These are phyloP conservation scores for Enteromius viviparus DNA, from an alignment of 2,797 vertebrate genomes.

Conservation along the genomic window DNA sequence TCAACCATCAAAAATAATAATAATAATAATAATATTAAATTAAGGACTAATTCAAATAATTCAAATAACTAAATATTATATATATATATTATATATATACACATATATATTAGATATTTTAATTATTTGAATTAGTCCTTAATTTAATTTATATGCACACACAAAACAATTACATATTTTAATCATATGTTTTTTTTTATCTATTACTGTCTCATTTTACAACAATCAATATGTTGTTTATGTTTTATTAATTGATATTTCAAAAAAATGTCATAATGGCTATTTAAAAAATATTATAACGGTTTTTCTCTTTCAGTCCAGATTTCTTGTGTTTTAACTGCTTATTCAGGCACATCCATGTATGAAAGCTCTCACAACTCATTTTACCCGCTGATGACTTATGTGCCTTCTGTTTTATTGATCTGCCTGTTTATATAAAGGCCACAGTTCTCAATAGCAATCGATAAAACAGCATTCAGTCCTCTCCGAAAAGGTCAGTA, in stretches of 20 bases:
- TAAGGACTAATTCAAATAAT: too few species aligned
- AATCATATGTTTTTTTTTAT: neutral
- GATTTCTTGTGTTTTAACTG: neutral
- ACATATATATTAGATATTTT: too few species aligned
- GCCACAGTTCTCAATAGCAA: neutral
- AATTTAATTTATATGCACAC: neutral
- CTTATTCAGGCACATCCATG: neutral
- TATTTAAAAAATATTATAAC: neutral
- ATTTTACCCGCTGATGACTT: slow-evolving; percentile 9
- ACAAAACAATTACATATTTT: neutral
- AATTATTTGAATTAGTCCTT: too few species aligned
- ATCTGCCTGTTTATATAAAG: slow-evolving; percentile 10
- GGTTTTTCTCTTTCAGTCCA: neutral
- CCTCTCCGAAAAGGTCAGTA: slow-evolving; percentile 17
- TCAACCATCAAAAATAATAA: neutral
- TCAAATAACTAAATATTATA: neutral
- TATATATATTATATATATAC: too few species aligned
- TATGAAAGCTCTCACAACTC: neutral
- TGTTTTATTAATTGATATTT: neutral
- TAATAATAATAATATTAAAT: too few species aligned
- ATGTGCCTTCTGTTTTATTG: slow-evolving; percentile 17
- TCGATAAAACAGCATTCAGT: slow-evolving; percentile 20
- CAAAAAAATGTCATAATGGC: neutral
- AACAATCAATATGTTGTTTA: neutral
- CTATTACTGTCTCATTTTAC: neutral